A percentile compares a stretch with the other conserved stretches of the same genome.
These are phyloP conservation scores for Macrotus californicus DNA, from an alignment of 2,113 vertebrate species.

Conservation along the genomic window DNA sequence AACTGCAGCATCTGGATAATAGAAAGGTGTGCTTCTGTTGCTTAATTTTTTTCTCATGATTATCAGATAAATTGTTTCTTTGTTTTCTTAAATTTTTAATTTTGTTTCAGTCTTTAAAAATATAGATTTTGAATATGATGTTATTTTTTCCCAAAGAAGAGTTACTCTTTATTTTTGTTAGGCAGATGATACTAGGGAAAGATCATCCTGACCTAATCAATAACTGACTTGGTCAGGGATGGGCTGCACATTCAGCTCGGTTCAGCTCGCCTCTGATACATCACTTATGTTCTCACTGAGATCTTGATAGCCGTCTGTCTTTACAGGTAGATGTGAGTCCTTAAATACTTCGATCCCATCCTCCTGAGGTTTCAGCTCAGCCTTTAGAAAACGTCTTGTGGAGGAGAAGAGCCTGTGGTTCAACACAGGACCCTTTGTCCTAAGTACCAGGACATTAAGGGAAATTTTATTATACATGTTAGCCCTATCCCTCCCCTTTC, in stretches of 20 bases:
- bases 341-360: background rate
- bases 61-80: background rate
- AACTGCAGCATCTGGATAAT: background rate
- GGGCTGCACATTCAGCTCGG: background rate
- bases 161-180: background rate
- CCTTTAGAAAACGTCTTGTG: background rate
- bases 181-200: background rate
- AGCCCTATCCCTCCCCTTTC: background rate
- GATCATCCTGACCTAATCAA: rapidly evolving
- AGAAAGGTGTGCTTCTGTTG: background rate
- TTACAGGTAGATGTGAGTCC: background rate
- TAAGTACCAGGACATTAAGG: background rate
- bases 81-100: background rate
- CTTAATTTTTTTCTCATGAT: background rate
- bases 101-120: background rate
- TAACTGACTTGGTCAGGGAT: background rate
- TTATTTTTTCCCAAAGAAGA: background rate
- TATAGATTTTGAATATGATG: background rate
- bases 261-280: background rate
- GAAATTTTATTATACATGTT: background rate
- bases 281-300: background rate
- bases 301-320: background rate
- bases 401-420: background rate
- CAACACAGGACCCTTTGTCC: background rate
- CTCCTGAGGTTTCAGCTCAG: background rate